These are phyloP conservation scores for Drosophila basisetae DNA, from an alignment of 2,888 invertebrate species.

Conservation along the genomic window DNA sequence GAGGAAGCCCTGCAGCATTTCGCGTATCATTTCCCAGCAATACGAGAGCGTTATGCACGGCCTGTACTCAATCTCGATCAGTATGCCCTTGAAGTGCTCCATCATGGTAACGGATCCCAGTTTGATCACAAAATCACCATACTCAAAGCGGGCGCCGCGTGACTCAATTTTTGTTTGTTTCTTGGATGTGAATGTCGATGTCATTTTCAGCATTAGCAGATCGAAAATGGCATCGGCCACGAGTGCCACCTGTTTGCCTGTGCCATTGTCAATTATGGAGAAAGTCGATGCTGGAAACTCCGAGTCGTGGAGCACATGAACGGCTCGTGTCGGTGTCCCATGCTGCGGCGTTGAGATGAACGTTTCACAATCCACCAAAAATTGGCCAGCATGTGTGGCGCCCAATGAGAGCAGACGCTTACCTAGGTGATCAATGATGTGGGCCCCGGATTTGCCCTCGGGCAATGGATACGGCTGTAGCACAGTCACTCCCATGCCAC, in stretches of 20 bases:
- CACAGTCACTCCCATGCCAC: slow-evolving; percentile 83
- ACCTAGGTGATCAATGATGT: slow-evolving; percentile 93
- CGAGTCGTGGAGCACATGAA: slow-evolving; percentile 97
- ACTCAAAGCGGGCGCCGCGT: slow-evolving; percentile 94
- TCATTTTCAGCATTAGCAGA: slow-evolving; percentile 94
- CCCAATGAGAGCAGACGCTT: slow-evolving; percentile 93
- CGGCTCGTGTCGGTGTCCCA: slow-evolving; percentile 90
- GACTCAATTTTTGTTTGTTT: slow-evolving; percentile 95
- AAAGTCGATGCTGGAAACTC: slow-evolving; percentile 98
- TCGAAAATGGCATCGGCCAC: slow-evolving; percentile 97
- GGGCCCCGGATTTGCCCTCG: slow-evolving; percentile 95
- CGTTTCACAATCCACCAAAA: slow-evolving; percentile 97
- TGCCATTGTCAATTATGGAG: slow-evolving; percentile 94
- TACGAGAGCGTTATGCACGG: slow-evolving; percentile 95
- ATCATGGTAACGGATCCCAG: slow-evolving; percentile 96
- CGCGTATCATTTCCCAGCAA: slow-evolving; percentile 96
- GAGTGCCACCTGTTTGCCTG: slow-evolving; percentile 92
- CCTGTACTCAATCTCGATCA: slow-evolving; percentile 96
- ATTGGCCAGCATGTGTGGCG: slow-evolving; percentile 94
- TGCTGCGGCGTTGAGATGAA: slow-evolving; percentile 90
- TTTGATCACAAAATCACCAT: slow-evolving; percentile 96
- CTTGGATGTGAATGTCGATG: slow-evolving; percentile 94
- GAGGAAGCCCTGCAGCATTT: slow-evolving; percentile 95
- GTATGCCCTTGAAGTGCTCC: slow-evolving; percentile 96
- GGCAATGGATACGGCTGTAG: slow-evolving; percentile 94